These are phyloP conservation scores for Dipodomys merriami DNA, from an alignment of 2,113 vertebrate genomes.

Conservation along the genomic window DNA sequence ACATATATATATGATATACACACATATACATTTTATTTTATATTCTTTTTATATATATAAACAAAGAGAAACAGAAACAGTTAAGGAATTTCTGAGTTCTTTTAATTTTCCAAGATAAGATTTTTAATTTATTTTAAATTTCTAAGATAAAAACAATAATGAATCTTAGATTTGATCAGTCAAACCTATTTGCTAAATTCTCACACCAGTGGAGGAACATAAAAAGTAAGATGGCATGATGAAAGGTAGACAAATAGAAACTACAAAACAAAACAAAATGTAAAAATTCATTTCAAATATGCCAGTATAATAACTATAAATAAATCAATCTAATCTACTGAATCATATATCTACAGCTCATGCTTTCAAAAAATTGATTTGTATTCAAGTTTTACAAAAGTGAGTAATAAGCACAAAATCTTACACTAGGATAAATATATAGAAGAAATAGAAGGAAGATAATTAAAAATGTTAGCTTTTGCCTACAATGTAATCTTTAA, in stretches of 20 bases:
- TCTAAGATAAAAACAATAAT: neutral
- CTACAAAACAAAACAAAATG: neutral
- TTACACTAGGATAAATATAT: neutral
- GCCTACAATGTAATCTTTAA: neutral
- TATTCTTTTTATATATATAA: neutral
- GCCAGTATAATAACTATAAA: neutral
- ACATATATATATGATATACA: no score
- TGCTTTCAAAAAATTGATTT: neutral
- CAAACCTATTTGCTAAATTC: neutral
- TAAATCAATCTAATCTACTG: neutral
- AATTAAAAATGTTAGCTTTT: constrained; percentile 13
- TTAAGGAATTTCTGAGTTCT: neutral
- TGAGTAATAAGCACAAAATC: neutral
- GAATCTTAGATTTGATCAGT: neutral
- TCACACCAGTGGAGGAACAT: neutral
- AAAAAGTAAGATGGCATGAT: neutral
- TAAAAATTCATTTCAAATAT: neutral
- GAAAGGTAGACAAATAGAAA: neutral
- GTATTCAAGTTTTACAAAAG: neutral
- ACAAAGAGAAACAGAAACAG: neutral
- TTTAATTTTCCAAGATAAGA: neutral
- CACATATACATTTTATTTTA: no score
- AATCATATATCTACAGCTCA: neutral
- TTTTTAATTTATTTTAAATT: no score
- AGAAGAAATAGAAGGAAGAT: neutral